Percentiles rank a stretch among this genome's conserved stretches.
Evolutionary conservation across 1,140 invertebrate species (phyloP).

Genomic region (Phocides pigmalion): DNA sequence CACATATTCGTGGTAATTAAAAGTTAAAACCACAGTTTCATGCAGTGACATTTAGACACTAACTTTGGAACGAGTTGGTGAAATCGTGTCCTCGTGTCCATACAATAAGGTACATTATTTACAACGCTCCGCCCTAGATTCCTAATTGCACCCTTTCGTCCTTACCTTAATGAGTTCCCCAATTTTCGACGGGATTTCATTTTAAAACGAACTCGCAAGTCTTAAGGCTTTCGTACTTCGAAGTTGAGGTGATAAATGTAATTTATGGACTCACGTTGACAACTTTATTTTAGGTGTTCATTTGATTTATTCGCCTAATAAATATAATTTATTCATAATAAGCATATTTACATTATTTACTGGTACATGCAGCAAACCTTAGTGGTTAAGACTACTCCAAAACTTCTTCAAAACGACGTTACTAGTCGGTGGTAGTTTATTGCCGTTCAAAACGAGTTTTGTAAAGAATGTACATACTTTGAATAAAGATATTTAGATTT

Average conservation of each 20-base stretch:
- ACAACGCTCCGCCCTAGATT: conserved; percentile 47
- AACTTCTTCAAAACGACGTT: no score
- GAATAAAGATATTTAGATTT: no score
- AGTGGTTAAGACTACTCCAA: no score
- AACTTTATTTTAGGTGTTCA: conserved; percentile 14
- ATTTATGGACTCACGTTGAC: conserved; percentile 25
- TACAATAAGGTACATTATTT: conserved; percentile 29
- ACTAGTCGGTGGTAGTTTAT: no score
- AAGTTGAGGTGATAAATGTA: conserved; percentile 33
- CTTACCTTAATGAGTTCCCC: conserved; percentile 69
- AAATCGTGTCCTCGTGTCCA: conserved; percentile 4
- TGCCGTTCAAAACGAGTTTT: no score
- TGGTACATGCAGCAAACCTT: no score
- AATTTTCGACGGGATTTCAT: conserved; percentile 62
- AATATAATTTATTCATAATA: conserved; percentile 8
- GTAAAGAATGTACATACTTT: no score
- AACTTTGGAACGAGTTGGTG: conserved; percentile 21
- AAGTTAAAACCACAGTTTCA: conserved; percentile 15
- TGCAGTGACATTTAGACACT: conserved; percentile 4
- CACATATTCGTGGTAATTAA: conserved; percentile 11
- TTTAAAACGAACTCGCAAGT: conserved; percentile 54
- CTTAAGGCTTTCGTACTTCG: conserved; percentile 18
- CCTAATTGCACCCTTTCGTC: conserved; percentile 65
- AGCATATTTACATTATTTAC: no score
- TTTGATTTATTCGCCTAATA: conserved; percentile 1